Base-by-base conservation (phyloP, 2,888 invertebrate species). In the Brenthis ino region DNA sequence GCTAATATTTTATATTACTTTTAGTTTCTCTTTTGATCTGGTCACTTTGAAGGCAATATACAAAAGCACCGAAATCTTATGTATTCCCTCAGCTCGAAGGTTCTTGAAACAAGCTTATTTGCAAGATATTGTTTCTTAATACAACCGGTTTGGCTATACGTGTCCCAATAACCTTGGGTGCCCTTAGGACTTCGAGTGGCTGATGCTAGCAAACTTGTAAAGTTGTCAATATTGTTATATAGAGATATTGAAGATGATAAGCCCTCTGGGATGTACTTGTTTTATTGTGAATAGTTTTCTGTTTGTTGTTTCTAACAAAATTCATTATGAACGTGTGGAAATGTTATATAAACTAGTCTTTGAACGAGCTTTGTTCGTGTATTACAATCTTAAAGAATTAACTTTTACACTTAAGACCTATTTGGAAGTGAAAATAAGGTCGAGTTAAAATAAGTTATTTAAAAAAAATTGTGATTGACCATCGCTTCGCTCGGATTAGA, bases 91-190 rank as follows among this genome's bases (percentile, higher is more conserved):
- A 66, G 67, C 70, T 67, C 53, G 48, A 24, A 64, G 63, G 48
- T 43, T 64, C 60, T 61, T 37, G 53, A 56, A 58, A 67, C 57
- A 67, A 67, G 58, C 72, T 73, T 72, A 76, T 76, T 76, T 75
- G 72, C 75, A 76, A 75, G 72, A 74, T 76, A 76, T 76, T 77
- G 75, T 76, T 73, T 75, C 67, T 66, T 66, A 71, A 69, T 70
- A 74, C 64, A 58, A 65, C 63, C 65, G 47, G 63, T 48, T 67
- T 64, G 12, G 6, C 12, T 57, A 54, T 64, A 65, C 53, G 60
- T 66, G 63, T 60, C 48, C 16, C 13, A 20, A 24, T 55, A 54
- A 65, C 54, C 61, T 71, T 55, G 65, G 43, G 37, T 14, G 37
- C 37, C 37, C 11, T 43, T 43, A 43, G 11, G 37, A 43, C 37